Evolutionary conservation across 2,113 vertebrate species (phyloP), one percentile per base, ranked within the genome.

Genomic region (Trichomycterus rosablanca): DNA sequence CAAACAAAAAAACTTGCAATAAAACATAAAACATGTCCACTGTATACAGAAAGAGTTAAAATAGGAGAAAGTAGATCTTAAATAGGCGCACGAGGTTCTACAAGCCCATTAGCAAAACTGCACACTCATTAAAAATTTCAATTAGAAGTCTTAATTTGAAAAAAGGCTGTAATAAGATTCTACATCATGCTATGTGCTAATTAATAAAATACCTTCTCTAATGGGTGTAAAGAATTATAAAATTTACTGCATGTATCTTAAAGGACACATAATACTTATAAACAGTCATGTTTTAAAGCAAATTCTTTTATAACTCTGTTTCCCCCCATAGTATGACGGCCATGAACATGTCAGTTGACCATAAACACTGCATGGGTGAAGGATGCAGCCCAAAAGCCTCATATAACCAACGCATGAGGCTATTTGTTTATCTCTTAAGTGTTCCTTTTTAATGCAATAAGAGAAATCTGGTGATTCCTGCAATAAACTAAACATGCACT

Each of bases 401-500:
- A 15, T 15, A 42, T 15, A 15, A 42, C 14, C 14, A 57, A 43
- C 10, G 28, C 5, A 28, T 19, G 1, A 6, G 10, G 45, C 35
- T 14, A 51, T 51, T 51, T 20, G 48, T 59, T 51, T 43, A 51
- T 7, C 45, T 51, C 55, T 50, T 18, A 9, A 45, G 23, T 58
- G 23, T 50, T 57, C 40, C 22, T 26, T 40, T 10, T 65, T 22
- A 34, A 11, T 4, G 45, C 14, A 11, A 49, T 50, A 22, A 51
- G 15, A 30, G 26, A 30, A 30, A 30, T 30, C 26, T 30, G 26
- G 7, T 30, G 26, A 3, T 7, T 30, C 3, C 26, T 30, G 26
- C 7, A 30, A 30, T 30, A 30, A 30, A 30, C 3, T n/a, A n/a
- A n/a, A n/a, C n/a, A n/a, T n/a, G n/a, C n/a, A n/a, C n/a, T n/a